Base-by-base conservation (phyloP, 2,113 vertebrate species). In the Pachycephala philippinensis region DNA sequence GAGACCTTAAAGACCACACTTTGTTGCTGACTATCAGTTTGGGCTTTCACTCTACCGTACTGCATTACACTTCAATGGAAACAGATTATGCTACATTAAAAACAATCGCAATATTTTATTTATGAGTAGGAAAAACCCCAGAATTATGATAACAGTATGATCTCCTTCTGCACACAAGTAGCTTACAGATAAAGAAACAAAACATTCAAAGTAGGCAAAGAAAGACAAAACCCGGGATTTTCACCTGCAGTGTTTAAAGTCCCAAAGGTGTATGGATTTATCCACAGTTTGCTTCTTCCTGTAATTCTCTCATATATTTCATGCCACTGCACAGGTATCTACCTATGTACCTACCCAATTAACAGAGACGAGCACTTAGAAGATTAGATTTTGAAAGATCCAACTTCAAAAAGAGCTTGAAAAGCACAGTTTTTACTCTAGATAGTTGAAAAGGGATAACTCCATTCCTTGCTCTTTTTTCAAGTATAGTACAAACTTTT, bases 341-440 rank as follows among this genome's bases (percentile, higher is more conserved):
- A 24, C 35, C 35, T 82, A 52, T 26, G 28, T 44, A 72, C 37
- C 24, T 37, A 54, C 18, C 28, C 53, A 86, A 92, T 83, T 93
- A 95, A 77, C 12, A 90, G 60, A 78, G 31, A 52, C 0, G 0
- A 82, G 20, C 57, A 54, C 21, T 86, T 52, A 4, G 8, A 87
- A 76, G 21, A 74, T 54, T 18, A 59, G 39, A 74, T 81, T 89
- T 50, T 86, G 33, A 77, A 92, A 89, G 68, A 86, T 63, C 11
- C 15, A 15, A 66, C 76, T 94, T 93, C 75, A 96, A 93, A 96
- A 90, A 77, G 59, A 33, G 27, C 35, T 93, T 77, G 94, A 92
- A 92, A 86, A 10, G 54, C 24, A 30, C 5, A 31, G 33, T 42
- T 93, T 93, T 86, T 69, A 59, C 42, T 74, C 54, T 20, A 66